phyloP scores from a whole-genome alignment of 2,113 vertebrate genomes.

The Verasper variegatus region DNA sequence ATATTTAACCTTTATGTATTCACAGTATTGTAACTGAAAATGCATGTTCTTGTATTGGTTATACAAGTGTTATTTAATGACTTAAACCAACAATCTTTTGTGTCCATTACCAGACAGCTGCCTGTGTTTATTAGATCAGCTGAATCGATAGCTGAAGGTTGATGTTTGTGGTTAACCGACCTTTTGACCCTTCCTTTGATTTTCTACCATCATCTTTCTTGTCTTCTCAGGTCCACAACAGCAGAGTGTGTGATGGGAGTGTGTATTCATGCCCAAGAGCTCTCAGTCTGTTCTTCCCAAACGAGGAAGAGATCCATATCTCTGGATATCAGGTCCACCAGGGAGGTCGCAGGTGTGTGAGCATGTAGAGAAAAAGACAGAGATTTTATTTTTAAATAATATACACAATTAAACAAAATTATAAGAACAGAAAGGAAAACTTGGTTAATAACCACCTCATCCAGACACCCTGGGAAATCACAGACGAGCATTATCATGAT shows the following conservation, averaged over 20 bases:
- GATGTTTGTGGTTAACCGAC: conserved; percentile 1
- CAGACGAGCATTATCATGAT: not conserved
- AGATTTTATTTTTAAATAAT: no score
- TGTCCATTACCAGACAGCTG: conserved; percentile 16
- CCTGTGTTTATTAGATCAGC: not conserved
- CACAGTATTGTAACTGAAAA: not conserved
- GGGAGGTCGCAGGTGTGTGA: conserved; percentile 86
- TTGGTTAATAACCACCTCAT: no score
- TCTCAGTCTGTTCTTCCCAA: conserved; percentile 94
- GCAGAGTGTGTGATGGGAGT: conserved; percentile 87
- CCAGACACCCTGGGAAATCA: not conserved
- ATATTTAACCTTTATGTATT: not conserved
- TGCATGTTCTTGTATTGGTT: no score
- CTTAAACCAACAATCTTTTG: not conserved
- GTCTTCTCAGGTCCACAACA: conserved; percentile 91
- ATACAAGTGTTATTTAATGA: no score
- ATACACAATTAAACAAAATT: no score
- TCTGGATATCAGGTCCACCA: conserved; percentile 93
- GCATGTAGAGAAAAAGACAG: no score
- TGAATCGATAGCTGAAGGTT: conserved; percentile 1
- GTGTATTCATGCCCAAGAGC: conserved; percentile 92
- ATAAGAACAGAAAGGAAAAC: no score
- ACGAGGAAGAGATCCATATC: conserved; percentile 94
- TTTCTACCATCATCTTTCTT: conserved; percentile 10
- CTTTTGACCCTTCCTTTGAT: conserved; percentile 14